Conservation (phyloP, 2,113 vertebrate genomes). For the Xiphorhynchus elegans region DNA sequence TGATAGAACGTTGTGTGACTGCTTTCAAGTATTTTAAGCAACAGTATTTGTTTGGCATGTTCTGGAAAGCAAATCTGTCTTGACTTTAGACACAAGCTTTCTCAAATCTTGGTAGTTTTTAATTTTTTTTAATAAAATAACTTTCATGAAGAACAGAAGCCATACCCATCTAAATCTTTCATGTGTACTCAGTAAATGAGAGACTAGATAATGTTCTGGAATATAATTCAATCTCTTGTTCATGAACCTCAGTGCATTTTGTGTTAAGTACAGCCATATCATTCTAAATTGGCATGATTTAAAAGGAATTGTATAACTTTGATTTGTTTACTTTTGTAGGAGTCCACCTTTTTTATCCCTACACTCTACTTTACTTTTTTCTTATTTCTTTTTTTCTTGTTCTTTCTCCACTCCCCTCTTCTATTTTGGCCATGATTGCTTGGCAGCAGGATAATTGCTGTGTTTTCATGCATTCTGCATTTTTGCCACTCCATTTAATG, state of each 20-base stretch:
- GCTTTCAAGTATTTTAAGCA: background rate
- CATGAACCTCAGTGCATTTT: background rate
- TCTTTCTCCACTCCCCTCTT: background rate
- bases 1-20: background rate
- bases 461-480: constrained; percentile 33
- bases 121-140: background rate
- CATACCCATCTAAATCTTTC: background rate
- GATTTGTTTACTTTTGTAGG: background rate
- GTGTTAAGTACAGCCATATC: background rate
- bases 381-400: background rate
- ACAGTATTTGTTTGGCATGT: background rate
- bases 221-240: background rate
- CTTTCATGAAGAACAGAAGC: background rate
- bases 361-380: background rate
- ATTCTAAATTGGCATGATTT: background rate
- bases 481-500: constrained; percentile 67
- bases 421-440: constrained; percentile 64
- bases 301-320: background rate
- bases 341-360: background rate
- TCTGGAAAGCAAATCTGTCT: background rate
- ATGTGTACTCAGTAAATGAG: background rate
- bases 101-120: background rate
- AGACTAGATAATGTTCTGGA: background rate
- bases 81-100: background rate
- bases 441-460: constrained; percentile 65